Percentiles rank a stretch among this genome's conserved stretches.
These are phyloP conservation scores for Conus ventricosus DNA, from an alignment of 1,140 invertebrate genomes.

Conservation along the genomic window DNA sequence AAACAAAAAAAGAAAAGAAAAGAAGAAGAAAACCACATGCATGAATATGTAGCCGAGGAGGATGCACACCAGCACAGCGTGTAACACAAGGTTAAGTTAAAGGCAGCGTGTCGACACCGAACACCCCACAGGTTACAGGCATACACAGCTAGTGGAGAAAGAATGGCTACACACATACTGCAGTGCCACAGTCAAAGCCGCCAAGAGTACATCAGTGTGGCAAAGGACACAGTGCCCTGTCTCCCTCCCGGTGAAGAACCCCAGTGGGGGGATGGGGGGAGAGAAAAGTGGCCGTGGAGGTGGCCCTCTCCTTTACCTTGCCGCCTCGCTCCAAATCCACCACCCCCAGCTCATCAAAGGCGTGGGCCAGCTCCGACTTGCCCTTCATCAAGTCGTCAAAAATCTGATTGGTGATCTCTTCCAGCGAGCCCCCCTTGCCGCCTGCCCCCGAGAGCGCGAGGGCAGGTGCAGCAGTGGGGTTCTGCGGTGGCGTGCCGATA, in stretches of 20 bases:
- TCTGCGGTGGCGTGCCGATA: constrained; percentile 11
- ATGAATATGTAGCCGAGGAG: no score
- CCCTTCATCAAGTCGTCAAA: constrained; percentile 88
- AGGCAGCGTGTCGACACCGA: no score
- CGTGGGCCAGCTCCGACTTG: constrained; percentile 77
- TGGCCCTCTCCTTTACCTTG: neutral
- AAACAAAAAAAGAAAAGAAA: no score
- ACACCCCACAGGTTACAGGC: no score
- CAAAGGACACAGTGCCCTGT: neutral
- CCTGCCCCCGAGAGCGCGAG: neutral
- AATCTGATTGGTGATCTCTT: constrained; percentile 89
- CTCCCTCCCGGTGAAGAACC: no score
- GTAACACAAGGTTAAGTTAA: no score
- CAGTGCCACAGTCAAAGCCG: neutral
- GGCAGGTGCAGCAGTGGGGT: constrained; percentile 34
- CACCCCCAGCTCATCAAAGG: constrained; percentile 75
- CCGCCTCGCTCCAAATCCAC: constrained; percentile 64
- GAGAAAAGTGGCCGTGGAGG: neutral
- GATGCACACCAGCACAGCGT: no score
- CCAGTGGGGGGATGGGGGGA: neutral
- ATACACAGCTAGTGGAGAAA: neutral
- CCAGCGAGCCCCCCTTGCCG: constrained; percentile 73
- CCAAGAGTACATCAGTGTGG: neutral
- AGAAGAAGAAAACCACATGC: no score
- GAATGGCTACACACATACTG: neutral